Percentiles rank a stretch among this genome's conserved stretches.
These are phyloP conservation scores for Acanthopagrus latus DNA, from an alignment of 2,797 vertebrate genomes.

Conservation along the genomic window DNA sequence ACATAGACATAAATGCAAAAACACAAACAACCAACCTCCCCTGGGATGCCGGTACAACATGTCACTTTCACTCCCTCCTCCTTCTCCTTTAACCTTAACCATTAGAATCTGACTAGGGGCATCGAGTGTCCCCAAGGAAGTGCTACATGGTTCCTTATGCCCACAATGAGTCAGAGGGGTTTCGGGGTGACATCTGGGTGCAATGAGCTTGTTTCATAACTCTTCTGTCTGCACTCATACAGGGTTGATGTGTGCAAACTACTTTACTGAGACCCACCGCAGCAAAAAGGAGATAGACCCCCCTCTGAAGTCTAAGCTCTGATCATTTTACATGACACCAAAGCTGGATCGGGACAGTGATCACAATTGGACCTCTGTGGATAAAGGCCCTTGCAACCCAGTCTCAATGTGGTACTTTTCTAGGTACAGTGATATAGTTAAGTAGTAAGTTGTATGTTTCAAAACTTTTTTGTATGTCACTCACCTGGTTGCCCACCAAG, in stretches of 20 bases:
- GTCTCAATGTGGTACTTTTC: too few relatives aligned
- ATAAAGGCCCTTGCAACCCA: not conserved
- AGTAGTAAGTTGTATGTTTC: not conserved
- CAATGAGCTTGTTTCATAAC: slow-evolving; percentile 44
- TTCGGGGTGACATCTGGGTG: slow-evolving; percentile 36
- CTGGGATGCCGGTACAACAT: slow-evolving; percentile 15
- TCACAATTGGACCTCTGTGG: not conserved
- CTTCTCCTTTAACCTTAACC: slow-evolving; percentile 11
- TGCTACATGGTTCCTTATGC: slow-evolving; percentile 19
- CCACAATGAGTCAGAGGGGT: slow-evolving; percentile 1
- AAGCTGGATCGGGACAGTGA: not conserved
- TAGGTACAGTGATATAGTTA: not conserved
- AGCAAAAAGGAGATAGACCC: not conserved
- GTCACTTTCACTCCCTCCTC: slow-evolving; percentile 30
- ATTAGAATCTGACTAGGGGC: slow-evolving; percentile 16
- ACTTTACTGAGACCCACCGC: not conserved
- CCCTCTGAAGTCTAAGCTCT: slow-evolving; percentile 1
- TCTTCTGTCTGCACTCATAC: not conserved
- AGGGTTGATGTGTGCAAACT: slow-evolving; percentile 28
- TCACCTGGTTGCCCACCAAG: slow-evolving; percentile 98
- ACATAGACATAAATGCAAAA: slow-evolving; percentile 12
- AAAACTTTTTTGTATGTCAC: slow-evolving; percentile 39
- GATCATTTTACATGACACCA: slow-evolving; percentile 1
- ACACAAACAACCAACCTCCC: slow-evolving; percentile 11
- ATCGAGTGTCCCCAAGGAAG: slow-evolving; percentile 15